Percentiles rank a stretch among this genome's conserved stretches.
phyloP scores from a whole-genome alignment of 2,113 vertebrate species.

The Pelobates fuscus region DNA sequence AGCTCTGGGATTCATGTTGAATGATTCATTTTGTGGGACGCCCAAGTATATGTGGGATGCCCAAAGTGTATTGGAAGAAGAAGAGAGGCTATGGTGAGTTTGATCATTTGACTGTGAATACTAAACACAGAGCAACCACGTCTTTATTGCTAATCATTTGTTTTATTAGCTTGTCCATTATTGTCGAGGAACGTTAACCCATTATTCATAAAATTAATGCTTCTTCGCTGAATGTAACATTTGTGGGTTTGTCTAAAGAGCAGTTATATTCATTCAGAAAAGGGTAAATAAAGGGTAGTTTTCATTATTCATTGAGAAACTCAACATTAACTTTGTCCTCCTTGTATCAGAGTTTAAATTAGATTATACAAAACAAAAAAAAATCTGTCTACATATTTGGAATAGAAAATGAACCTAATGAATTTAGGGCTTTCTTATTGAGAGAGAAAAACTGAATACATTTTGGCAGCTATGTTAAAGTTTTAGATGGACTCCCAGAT shows the following conservation, averaged over 20 bases:
- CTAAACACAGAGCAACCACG: no score
- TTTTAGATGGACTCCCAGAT: slow-evolving; percentile 36
- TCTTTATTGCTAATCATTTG: no score
- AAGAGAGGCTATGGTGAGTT: no score
- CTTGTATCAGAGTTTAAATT: slow-evolving; percentile 27
- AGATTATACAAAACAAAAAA: slow-evolving; percentile 31
- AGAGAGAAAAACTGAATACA: neutral
- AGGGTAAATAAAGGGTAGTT: slow-evolving; percentile 7
- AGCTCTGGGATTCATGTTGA: no score
- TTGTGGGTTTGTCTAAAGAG: slow-evolving; percentile 8
- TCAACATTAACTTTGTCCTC: slow-evolving; percentile 40
- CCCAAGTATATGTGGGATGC: no score
- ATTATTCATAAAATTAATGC: no score
- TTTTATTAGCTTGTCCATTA: no score
- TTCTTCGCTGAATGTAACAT: no score
- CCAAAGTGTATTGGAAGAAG: no score
- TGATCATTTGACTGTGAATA: no score
- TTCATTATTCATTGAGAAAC: slow-evolving; percentile 35
- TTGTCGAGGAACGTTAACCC: no score
- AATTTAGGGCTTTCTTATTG: slow-evolving; percentile 1
- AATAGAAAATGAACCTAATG: slow-evolving; percentile 19
- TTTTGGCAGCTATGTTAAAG: slow-evolving; percentile 24
- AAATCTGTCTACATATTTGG: slow-evolving; percentile 17
- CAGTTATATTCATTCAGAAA: neutral
- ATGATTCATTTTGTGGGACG: no score